These are phyloP conservation scores for Catagonus wagneri DNA, from an alignment of 2,113 vertebrate genomes.

Conservation along the genomic window DNA sequence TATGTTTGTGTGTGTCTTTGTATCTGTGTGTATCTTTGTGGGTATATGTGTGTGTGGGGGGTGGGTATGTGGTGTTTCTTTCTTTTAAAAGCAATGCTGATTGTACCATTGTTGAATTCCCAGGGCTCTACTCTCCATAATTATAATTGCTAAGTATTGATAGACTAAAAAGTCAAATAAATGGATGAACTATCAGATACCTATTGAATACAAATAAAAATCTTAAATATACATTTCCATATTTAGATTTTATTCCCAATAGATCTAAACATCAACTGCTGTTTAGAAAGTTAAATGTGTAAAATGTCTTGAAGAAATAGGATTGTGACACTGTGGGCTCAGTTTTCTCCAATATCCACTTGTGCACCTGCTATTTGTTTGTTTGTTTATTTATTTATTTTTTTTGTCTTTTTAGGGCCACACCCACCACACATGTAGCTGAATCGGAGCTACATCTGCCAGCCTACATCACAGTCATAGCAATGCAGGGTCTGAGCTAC, in stretches of 20 bases:
- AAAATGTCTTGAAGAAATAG: constrained; percentile 7
- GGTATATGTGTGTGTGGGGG: accelerated
- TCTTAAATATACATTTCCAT: constrained; percentile 33
- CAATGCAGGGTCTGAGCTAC: too few relatives aligned
- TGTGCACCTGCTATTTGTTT: background rate
- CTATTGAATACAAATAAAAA: background rate
- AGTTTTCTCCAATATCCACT: background rate
- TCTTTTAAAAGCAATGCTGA: constrained; percentile 45
- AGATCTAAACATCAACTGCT: background rate
- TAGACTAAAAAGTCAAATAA: constrained; percentile 69
- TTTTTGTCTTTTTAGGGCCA: too few relatives aligned
- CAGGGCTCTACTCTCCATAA: constrained; percentile 26
- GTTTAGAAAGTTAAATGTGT: constrained; percentile 45
- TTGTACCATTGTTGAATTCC: constrained; percentile 41
- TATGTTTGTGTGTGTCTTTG: background rate
- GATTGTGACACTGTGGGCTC: background rate
- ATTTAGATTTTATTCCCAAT: too few relatives aligned
- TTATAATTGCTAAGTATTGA: constrained; percentile 51
- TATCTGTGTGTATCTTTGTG: background rate
- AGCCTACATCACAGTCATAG: too few relatives aligned
- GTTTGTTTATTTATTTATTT: too few relatives aligned
- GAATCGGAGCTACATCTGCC: too few relatives aligned
- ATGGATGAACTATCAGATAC: constrained; percentile 54
- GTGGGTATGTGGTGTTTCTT: background rate
- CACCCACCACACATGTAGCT: too few relatives aligned